Percentiles rank a stretch among this genome's conserved stretches.
phyloP scores from a whole-genome alignment of 2,797 vertebrate species.

The Arnoldichthys spilopterus region DNA sequence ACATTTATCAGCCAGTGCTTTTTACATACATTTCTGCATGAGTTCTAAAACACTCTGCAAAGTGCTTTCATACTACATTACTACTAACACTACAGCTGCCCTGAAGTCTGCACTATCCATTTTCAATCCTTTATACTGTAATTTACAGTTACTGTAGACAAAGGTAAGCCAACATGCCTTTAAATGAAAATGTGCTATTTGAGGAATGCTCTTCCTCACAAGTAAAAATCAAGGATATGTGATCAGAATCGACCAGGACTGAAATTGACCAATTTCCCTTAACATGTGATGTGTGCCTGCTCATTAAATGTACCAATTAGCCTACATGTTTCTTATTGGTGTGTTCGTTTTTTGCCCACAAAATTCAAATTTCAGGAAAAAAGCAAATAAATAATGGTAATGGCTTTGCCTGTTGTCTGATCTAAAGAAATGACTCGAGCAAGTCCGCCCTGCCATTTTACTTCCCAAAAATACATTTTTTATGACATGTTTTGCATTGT shows the following conservation, averaged over 20 bases:
- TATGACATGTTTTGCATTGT: no score
- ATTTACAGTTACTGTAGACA: neutral
- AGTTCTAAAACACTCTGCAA: neutral
- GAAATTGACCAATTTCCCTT: neutral
- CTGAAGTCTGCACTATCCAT: neutral
- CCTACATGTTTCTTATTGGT: no score
- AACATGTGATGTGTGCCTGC: neutral
- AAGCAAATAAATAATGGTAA: no score
- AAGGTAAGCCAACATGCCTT: neutral
- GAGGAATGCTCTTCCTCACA: neutral
- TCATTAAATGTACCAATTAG: no score
- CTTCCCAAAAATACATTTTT: no score
- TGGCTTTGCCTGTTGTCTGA: no score
- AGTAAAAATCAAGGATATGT: neutral
- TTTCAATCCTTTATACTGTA: neutral
- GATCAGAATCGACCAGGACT: neutral
- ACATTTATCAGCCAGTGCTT: neutral
- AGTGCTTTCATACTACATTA: neutral
- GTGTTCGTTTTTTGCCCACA: no score
- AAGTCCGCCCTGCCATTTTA: no score
- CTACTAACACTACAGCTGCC: neutral
- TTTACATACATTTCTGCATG: neutral
- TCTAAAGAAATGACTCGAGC: no score
- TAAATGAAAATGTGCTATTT: no score
- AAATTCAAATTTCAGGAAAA: no score